Conservation (phyloP, 2,888 invertebrate genomes). For the Caenorhabditis sp. region DNA sequence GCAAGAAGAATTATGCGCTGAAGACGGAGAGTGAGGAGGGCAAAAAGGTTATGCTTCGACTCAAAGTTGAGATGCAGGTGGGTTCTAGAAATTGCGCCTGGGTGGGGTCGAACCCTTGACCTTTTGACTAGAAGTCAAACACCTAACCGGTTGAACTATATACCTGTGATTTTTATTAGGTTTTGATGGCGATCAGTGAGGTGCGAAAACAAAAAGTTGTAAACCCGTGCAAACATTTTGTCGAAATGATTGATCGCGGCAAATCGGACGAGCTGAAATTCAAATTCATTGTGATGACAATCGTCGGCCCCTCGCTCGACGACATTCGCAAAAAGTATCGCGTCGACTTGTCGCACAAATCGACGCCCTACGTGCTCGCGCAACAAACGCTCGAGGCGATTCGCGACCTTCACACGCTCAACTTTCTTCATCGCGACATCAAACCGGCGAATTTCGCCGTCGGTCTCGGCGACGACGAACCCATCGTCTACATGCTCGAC, state of each 20-base stretch:
- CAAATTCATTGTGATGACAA: neutral
- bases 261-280: neutral
- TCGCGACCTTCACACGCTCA: conserved; percentile 36
- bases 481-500: conserved; percentile 27
- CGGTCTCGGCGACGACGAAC: conserved; percentile 26
- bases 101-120: no score
- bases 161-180: no score
- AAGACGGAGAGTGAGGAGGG: conserved; percentile 2
- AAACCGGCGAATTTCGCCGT: conserved; percentile 50
- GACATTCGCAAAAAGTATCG: neutral
- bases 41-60: neutral
- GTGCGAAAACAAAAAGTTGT: neutral
- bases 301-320: neutral
- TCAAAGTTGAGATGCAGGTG: conserved; percentile 13
- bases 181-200: neutral
- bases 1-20: neutral
- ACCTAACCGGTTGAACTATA: no score
- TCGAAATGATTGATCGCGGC: neutral
- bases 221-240: neutral
- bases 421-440: conserved; percentile 47
- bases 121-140: no score
- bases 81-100: no score
- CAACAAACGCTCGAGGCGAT: conserved; percentile 17
- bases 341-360: neutral
- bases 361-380: neutral